Evolutionary conservation across 1,140 invertebrate genomes (phyloP), one percentile per base, ranked within the genome.

Genomic region (Polypedilum vanderplanki): DNA sequence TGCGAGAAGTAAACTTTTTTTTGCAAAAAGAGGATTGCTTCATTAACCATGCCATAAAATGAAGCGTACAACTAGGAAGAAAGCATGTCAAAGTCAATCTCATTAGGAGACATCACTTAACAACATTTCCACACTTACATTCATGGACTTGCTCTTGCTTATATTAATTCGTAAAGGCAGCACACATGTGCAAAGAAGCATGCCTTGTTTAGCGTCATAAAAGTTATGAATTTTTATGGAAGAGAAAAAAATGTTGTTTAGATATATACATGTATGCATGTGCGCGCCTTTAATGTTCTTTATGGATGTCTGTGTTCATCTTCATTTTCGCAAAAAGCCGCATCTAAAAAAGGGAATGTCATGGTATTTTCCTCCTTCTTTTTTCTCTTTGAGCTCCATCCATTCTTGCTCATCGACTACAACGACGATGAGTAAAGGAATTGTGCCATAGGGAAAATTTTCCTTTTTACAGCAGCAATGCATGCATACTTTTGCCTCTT

Each of bases 281-380:
- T 15, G 10, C 10, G 10, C n/a, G 10, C 46, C 46, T 57, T 57
- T 57, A 57, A 57, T 57, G 46, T 17, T 17, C n/a, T 57, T 57
- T 57, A 57, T 57, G 46, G 46, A 57, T 57, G 46, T 57, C 46
- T 57, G 46, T 57, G 46, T 57, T 15, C 46, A 57, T 15, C 46
- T 57, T 57, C 46, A 57, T 57, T 57, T 17, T 12, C 46, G 8
- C 46, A 57, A 57, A 57, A 9, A 57, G 46, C 46, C 24, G 24
- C 24, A 33, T 33, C 24, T 33, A 33, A 33, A 33, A 33, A 33
- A 33, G 24, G 24, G 24, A 33, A 33, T 33, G 5, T 33, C 5
- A 33, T 33, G 24, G 24, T 5, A 33, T 33, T 33, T 33, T 5
- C 5, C 24, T 33, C 24, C 24, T n/a, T n/a, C n/a, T n/a, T n/a